phyloP scores from a whole-genome alignment of 2,888 invertebrate genomes.

The Ormyrus pomaceus region DNA sequence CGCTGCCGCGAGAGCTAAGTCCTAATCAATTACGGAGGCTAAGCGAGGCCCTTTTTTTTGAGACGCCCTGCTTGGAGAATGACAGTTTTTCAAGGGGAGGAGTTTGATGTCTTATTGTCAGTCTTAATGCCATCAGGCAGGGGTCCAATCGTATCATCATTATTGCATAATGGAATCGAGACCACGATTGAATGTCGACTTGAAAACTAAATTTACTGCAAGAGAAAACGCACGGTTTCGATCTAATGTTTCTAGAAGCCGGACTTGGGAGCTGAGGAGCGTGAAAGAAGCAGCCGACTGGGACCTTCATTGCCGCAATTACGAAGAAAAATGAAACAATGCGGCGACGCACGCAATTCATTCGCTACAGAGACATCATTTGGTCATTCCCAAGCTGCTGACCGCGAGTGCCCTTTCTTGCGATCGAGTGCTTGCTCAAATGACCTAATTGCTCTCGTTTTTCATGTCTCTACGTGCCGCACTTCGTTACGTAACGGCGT shows the following conservation, averaged over 20 bases:
- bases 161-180: too few species aligned
- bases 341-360: constrained; percentile 30
- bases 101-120: too few species aligned
- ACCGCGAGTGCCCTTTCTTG: constrained; percentile 53
- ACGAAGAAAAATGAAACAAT: constrained; percentile 59
- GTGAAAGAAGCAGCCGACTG: constrained; percentile 61
- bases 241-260: not conserved
- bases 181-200: too few species aligned
- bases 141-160: too few species aligned
- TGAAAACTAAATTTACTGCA: too few species aligned
- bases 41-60: constrained; percentile 13
- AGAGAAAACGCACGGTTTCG: too few species aligned
- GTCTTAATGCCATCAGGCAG: too few species aligned
- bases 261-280: not conserved
- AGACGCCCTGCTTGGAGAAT: too few species aligned
- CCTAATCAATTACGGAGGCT: constrained; percentile 18
- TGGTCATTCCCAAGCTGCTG: constrained; percentile 39
- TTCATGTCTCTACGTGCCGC: constrained; percentile 1
- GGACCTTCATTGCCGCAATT: constrained; percentile 65
- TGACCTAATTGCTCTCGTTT: constrained; percentile 39
- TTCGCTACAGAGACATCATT: not conserved
- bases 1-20: not conserved
- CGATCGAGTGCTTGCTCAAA: not conserved
- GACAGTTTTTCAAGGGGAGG: too few species aligned
- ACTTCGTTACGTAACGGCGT: too few species aligned